Conservation (phyloP, 1,140 invertebrate species). For the Gryllus bimaculatus region DNA sequence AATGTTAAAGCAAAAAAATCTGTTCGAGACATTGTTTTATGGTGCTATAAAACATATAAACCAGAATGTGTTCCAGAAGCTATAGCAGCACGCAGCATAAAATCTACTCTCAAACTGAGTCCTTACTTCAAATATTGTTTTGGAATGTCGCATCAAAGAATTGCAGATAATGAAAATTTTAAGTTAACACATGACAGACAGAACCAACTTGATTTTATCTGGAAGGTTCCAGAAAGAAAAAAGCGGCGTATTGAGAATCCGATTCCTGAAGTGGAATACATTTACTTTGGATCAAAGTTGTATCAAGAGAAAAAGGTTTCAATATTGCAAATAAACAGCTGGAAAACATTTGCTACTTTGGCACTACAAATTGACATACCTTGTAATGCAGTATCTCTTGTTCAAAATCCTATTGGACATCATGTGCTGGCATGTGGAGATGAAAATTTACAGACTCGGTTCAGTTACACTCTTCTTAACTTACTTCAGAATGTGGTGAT, state of each 20-base stretch:
- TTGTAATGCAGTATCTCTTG: neutral
- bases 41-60: neutral
- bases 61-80: neutral
- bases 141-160: neutral
- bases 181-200: neutral
- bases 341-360: neutral
- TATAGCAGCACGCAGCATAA: neutral
- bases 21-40: neutral
- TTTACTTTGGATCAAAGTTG: neutral
- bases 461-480: neutral
- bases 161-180: neutral
- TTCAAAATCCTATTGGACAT: neutral
- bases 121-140: neutral
- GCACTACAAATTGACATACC: neutral
- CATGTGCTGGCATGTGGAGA: neutral
- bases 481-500: neutral
- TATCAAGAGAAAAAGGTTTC: neutral
- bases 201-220: neutral
- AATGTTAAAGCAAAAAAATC: neutral
- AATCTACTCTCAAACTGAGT: neutral
- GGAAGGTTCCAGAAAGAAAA: neutral
- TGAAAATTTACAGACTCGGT: neutral
- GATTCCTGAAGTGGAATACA: neutral
- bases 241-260: neutral
- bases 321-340: neutral